Conservation (phyloP, 2,797 vertebrate species). For the Spondyliosoma cantharus region DNA sequence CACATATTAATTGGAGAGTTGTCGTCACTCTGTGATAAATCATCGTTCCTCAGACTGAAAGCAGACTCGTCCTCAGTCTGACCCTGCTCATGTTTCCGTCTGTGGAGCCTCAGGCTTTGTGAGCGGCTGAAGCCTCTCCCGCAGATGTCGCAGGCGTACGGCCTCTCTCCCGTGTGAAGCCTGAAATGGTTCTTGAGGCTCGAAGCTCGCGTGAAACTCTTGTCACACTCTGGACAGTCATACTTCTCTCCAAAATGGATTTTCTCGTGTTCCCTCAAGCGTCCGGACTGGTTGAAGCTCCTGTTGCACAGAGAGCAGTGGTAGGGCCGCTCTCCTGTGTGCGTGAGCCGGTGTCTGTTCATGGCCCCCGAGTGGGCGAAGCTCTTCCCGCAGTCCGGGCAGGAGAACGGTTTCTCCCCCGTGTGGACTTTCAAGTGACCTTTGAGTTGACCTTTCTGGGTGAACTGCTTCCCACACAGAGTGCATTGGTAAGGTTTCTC, state of each 20-base stretch:
- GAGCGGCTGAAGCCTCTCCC: slow-evolving; percentile 82
- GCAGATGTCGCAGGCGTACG: slow-evolving; percentile 78
- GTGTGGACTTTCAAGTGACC: slow-evolving; percentile 83
- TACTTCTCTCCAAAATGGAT: slow-evolving; percentile 82
- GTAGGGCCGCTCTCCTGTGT: slow-evolving; percentile 80
- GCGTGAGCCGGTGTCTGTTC: slow-evolving; percentile 81
- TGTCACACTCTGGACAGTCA: slow-evolving; percentile 80
- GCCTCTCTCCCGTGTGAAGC: slow-evolving; percentile 81
- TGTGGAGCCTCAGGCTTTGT: slow-evolving; percentile 80
- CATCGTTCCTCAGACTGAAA: slow-evolving; percentile 51
- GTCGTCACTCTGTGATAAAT: slow-evolving; percentile 70
- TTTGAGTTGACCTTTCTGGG: slow-evolving; percentile 82
- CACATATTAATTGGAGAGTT: slow-evolving; percentile 77
- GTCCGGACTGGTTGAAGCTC: slow-evolving; percentile 81
- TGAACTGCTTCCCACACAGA: slow-evolving; percentile 81
- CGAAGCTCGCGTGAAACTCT: slow-evolving; percentile 79
- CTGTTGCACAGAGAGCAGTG: slow-evolving; percentile 76
- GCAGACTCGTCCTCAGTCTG: slow-evolving; percentile 61
- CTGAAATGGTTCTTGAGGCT: slow-evolving; percentile 83
- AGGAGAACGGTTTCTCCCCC: slow-evolving; percentile 78
- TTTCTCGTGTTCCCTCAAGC: slow-evolving; percentile 80
- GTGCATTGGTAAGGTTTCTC: slow-evolving; percentile 91
- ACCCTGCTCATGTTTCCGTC: slow-evolving; percentile 68
- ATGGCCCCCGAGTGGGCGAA: slow-evolving; percentile 81
- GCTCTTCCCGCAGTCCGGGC: slow-evolving; percentile 80